Base-by-base conservation (phyloP, 2,113 vertebrate species). In the Equus quagga region DNA sequence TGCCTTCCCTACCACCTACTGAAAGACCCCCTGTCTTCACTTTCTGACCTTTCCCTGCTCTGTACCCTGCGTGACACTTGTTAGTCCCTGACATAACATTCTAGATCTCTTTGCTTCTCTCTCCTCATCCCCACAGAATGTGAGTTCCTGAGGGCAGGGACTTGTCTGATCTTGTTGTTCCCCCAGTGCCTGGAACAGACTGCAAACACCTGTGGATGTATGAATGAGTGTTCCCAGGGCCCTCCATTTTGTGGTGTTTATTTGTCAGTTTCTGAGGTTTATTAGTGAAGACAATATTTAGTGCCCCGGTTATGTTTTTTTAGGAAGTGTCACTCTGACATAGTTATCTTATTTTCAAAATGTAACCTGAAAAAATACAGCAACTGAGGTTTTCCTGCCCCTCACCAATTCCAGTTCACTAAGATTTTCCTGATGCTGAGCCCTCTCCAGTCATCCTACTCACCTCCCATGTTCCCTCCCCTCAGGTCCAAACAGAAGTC, bases 371-470 rank as follows among this genome's bases (percentile, higher is more conserved):
- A 62, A 51, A 76, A 0, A 11, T 2, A 49, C 5, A 41, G 18
- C 2, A 46, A 4, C 14, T 6, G 24, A 28, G 2, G 2, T 21
- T 51, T 24, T 26, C 18, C 15, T 4, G 1, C 33, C 44, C 54
- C 17, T 28, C 23, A 8, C 9, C 21, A 76, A 26, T 24, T 72
- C 19, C 6, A 58, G 4, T 0, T 62, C 51, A 15, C 4, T 6
- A 18, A 18, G 18, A 15, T 8, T 56, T 44, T 1, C 33, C 12
- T 64, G 60, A 21, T 60, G 10, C 46, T 18, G 4, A 3, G 36
- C 1, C 7, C 5, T 56, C 41, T 26, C 1, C 14, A 5, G 3
- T 6, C 6, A 11, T 2, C 4, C n/a, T 26, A 3, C 46, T 24
- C 8, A 54, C 9, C 24, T 67, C 10, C 7, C 2, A 2, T 69